phyloP scores from a whole-genome alignment of 2,113 vertebrate genomes.

The Epinephelus fuscoguttatus region DNA sequence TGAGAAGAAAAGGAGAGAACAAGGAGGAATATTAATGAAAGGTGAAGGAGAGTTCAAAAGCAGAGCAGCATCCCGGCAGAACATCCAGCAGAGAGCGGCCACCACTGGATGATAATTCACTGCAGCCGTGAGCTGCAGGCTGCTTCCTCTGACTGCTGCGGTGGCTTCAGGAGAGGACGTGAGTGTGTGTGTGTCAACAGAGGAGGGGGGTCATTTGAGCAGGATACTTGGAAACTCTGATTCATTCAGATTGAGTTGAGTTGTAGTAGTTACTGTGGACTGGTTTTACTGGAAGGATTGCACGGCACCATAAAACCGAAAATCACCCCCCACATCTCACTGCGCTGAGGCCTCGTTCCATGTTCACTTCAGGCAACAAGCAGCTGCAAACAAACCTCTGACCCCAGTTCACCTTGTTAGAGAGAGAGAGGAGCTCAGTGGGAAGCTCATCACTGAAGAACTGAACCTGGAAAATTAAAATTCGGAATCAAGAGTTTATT shows the following conservation, averaged over 20 bases:
- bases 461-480: too few relatives aligned
- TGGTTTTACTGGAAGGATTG: constrained; percentile 73
- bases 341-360: neutral
- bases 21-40: constrained; percentile 5
- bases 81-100: constrained; percentile 28
- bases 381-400: constrained; percentile 39
- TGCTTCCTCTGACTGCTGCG: constrained; percentile 41
- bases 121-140: constrained; percentile 40
- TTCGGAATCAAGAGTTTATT: neutral
- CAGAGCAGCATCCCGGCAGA: constrained; percentile 19
- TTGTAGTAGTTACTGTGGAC: constrained; percentile 43
- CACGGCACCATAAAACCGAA: constrained; percentile 45
- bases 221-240: constrained; percentile 72
- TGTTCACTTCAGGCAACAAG: neutral
- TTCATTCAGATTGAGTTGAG: constrained; percentile 57
- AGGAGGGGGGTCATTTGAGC: constrained; percentile 31
- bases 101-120: constrained; percentile 42
- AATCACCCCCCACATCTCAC: constrained; percentile 11
- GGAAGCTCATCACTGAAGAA: neutral
- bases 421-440: neutral
- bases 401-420: neutral
- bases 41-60: constrained; percentile 1
- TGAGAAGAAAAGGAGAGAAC: too few relatives aligned
- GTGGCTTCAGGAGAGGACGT: constrained; percentile 33
- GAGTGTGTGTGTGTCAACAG: constrained; percentile 20